Evolutionary conservation across 2,888 invertebrate genomes (phyloP).

Genomic region (Disparrhopalites patrizii): DNA sequence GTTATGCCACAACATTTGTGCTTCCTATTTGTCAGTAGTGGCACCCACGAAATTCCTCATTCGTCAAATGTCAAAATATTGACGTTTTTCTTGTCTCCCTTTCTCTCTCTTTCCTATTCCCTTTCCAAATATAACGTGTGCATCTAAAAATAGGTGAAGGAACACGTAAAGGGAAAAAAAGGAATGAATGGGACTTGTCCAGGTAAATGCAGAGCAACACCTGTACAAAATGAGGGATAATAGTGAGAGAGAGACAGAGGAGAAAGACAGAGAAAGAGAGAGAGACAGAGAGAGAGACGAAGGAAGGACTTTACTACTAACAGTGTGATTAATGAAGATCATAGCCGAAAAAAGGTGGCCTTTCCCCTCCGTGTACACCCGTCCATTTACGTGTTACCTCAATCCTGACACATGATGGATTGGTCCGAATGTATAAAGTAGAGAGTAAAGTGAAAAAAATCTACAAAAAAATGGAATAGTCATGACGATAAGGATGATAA

Average conservation of each 20-base stretch:
- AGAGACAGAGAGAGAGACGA: background rate
- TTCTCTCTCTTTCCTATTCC: too few species aligned
- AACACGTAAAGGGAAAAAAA: background rate
- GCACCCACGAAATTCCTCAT: too few species aligned
- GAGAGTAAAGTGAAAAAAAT: too few species aligned
- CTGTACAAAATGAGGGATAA: background rate
- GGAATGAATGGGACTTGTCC: too few species aligned
- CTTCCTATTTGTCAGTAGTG: too few species aligned
- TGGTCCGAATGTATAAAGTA: conserved; percentile 22
- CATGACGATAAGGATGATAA: too few species aligned
- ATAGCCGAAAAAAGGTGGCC: conserved; percentile 36
- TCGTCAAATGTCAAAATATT: too few species aligned
- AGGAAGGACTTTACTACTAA: background rate
- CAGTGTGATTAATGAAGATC: conserved; percentile 38
- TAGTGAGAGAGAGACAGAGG: background rate
- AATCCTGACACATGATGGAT: conserved; percentile 46
- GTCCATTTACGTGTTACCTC: conserved; percentile 45
- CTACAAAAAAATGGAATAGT: too few species aligned
- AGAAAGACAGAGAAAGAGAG: background rate
- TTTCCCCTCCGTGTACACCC: conserved; percentile 31
- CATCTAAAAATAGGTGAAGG: too few species aligned
- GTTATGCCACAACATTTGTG: too few species aligned
- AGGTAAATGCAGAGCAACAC: background rate
- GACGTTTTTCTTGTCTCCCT: too few species aligned
- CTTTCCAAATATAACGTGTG: too few species aligned